Conservation (phyloP, 2,888 invertebrate species). For the Plagodis pulveraria region DNA sequence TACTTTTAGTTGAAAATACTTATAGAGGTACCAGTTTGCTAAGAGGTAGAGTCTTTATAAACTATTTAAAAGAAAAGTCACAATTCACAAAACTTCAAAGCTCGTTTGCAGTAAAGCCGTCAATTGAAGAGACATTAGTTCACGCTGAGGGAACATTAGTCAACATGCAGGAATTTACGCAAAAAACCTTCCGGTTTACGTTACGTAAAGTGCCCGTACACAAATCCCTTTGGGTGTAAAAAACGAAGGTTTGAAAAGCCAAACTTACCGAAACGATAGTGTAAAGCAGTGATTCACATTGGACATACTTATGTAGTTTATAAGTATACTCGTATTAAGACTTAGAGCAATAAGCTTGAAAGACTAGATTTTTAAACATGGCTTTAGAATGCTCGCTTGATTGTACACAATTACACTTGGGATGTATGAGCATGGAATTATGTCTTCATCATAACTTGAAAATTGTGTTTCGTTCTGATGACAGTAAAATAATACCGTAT, state of each 20-base stretch:
- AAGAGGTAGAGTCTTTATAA: conserved; percentile 17
- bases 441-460: too few species aligned
- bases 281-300: conserved; percentile 5
- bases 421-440: too few species aligned
- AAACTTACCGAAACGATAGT: conserved; percentile 49
- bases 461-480: too few species aligned
- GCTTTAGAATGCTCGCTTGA: too few species aligned
- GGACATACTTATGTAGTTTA: too few species aligned
- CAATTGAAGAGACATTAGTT: conserved; percentile 53
- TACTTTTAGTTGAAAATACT: too few species aligned
- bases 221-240: conserved; percentile 62
- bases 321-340: too few species aligned
- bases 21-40: not conserved
- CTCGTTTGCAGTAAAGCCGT: conserved; percentile 41
- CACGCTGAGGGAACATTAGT: conserved; percentile 46
- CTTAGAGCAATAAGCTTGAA: too few species aligned
- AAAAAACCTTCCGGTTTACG: conserved; percentile 45
- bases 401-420: too few species aligned
- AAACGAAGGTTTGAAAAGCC: conserved; percentile 63
- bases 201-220: conserved; percentile 53
- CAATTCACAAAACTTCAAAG: conserved; percentile 35
- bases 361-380: too few species aligned
- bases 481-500: too few species aligned
- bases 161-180: conserved; percentile 47
- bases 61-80: conserved; percentile 28